phyloP scores from a whole-genome alignment of 2,797 vertebrate genomes.

The Eidolon dupreanum region DNA sequence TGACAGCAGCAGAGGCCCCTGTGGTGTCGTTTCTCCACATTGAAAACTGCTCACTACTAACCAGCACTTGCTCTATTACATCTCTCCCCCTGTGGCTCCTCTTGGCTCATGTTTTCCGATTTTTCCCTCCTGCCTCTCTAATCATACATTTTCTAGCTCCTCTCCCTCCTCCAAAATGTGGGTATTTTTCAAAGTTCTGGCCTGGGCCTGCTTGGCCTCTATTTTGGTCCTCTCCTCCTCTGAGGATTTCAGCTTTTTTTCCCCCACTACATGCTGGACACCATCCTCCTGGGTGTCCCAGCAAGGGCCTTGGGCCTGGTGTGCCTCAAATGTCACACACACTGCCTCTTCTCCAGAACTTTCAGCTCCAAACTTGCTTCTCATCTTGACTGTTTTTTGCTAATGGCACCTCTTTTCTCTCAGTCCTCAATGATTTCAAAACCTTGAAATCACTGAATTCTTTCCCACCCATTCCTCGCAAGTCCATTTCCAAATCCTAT shows the following conservation, averaged over 20 bases:
- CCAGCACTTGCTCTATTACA: background rate
- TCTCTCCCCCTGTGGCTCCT: background rate
- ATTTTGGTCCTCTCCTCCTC: background rate
- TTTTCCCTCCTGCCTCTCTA: background rate
- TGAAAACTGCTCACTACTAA: accelerated
- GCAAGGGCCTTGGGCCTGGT: no score
- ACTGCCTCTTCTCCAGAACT: background rate
- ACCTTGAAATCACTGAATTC: background rate
- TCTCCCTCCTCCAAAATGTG: background rate
- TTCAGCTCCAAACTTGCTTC: background rate
- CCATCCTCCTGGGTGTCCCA: background rate
- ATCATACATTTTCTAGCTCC: background rate
- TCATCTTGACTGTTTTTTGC: background rate
- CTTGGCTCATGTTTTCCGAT: background rate
- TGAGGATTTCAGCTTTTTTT: background rate
- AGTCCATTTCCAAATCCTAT: background rate
- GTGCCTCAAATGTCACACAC: background rate
- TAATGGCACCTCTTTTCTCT: background rate
- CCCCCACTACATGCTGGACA: background rate
- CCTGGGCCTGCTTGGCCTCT: no score
- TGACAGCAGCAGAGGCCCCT: background rate
- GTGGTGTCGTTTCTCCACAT: accelerated
- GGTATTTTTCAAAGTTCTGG: background rate
- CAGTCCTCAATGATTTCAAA: background rate
- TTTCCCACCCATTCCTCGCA: background rate